phyloP scores from a whole-genome alignment of 2,797 vertebrate genomes.

The Sebastes jordani region DNA sequence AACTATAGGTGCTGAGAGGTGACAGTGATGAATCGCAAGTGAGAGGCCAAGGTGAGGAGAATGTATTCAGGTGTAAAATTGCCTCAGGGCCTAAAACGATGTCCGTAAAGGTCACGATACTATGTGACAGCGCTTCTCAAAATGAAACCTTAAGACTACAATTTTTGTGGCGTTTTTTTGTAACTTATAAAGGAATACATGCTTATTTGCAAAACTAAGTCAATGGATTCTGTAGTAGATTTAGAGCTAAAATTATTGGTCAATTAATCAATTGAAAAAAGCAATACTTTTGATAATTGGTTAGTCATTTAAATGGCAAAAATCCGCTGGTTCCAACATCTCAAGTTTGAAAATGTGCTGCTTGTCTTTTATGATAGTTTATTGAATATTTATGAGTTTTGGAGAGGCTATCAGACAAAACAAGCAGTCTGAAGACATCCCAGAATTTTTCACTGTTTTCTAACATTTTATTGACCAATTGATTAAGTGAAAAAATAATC shows the following conservation, averaged over 20 bases:
- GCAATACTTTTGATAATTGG: not conserved
- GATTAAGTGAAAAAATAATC: not conserved
- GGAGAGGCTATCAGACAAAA: not conserved
- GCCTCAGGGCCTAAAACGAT: not conserved
- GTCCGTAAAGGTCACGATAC: conserved; percentile 32
- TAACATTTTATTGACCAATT: not conserved
- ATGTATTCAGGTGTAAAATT: conserved; percentile 13
- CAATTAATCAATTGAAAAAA: not conserved
- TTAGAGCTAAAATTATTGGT: not conserved
- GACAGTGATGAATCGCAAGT: conserved; percentile 19
- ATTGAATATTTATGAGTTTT: not conserved
- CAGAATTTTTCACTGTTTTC: no score
- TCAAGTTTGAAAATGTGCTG: not conserved
- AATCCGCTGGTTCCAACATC: not conserved
- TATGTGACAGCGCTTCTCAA: not conserved
- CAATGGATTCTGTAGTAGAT: not conserved
- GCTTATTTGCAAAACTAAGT: not conserved
- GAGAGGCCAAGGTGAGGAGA: not conserved
- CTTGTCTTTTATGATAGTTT: not conserved
- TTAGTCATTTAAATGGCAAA: not conserved
- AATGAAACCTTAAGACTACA: not conserved
- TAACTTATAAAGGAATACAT: not conserved
- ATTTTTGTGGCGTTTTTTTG: not conserved
- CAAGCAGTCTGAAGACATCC: not conserved
- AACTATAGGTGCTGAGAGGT: not conserved